Evolutionary conservation across 1,140 invertebrate species (phyloP).

Genomic region (Leptinotarsa lineolata): DNA sequence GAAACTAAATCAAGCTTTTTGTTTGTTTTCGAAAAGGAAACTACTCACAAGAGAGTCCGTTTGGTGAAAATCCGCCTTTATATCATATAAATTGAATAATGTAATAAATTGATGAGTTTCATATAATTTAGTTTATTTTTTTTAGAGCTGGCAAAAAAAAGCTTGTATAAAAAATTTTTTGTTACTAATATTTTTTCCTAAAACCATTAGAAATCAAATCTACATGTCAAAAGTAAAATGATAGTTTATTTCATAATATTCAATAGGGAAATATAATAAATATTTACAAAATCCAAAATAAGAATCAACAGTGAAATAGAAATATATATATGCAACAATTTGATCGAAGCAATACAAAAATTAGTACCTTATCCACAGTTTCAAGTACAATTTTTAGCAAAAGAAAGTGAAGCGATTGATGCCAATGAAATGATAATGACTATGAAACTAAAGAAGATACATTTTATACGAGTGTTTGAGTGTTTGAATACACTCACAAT

Average conservation of each 20-base stretch:
- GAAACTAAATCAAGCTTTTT: too few species aligned
- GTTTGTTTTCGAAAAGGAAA: too few species aligned
- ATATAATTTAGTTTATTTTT: too few species aligned
- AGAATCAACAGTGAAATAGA: constrained; percentile 21
- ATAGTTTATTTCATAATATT: constrained; percentile 1
- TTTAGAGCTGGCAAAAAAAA: too few species aligned
- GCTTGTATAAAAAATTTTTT: too few species aligned
- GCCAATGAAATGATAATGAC: background rate
- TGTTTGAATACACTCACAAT: background rate
- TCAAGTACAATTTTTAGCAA: background rate
- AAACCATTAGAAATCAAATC: too few species aligned
- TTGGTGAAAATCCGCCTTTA: too few species aligned
- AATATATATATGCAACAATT: constrained; percentile 20
- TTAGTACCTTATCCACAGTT: constrained; percentile 15
- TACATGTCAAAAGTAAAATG: background rate
- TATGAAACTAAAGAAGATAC: background rate
- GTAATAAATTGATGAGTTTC: too few species aligned
- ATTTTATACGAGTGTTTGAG: too few species aligned
- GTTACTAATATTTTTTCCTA: too few species aligned
- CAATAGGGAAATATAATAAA: constrained; percentile 25
- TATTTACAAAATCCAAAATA: constrained; percentile 31
- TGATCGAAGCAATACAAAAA: constrained; percentile 16
- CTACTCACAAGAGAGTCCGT: too few species aligned
- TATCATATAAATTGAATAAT: too few species aligned
- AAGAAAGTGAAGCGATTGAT: background rate